A percentile compares a stretch with the other conserved stretches of the same genome.
Evolutionary conservation across 2,113 vertebrate species (phyloP).

Genomic region (Phainopepla nitens): DNA sequence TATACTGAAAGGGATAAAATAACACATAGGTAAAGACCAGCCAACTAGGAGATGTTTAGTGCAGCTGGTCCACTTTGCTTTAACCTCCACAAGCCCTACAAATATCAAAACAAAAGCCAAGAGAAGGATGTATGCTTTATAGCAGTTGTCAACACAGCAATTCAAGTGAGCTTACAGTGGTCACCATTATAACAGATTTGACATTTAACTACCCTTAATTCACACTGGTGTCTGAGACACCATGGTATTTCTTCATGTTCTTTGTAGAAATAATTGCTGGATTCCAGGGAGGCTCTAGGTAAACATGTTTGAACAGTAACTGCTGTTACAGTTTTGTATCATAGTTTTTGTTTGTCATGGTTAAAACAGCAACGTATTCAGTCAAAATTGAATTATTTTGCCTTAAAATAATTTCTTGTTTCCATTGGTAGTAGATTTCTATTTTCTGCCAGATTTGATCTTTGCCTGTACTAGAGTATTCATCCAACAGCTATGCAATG

Average conservation of each 20-base stretch:
- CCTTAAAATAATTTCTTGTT: neutral
- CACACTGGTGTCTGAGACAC: neutral
- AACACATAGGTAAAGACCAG: constrained; percentile 43
- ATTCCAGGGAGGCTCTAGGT: neutral
- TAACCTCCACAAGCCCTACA: constrained; percentile 63
- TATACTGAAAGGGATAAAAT: constrained; percentile 55
- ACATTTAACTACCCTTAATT: constrained; percentile 14
- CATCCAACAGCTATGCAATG: neutral
- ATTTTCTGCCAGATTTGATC: neutral
- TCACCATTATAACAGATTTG: neutral
- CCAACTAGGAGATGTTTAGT: constrained; percentile 55
- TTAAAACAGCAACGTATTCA: neutral
- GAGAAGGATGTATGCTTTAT: neutral
- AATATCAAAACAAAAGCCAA: constrained; percentile 50
- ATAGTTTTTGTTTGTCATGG: neutral
- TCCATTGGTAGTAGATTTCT: neutral
- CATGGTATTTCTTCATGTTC: neutral
- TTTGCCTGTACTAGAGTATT: neutral
- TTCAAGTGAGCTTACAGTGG: neutral
- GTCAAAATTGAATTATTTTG: neutral
- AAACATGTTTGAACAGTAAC: neutral
- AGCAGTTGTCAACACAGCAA: neutral
- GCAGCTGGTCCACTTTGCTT: constrained; percentile 63
- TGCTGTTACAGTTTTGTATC: neutral
- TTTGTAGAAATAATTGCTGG: neutral